phyloP scores from a whole-genome alignment of 2,113 vertebrate genomes.

The Saccopteryx bilineata region DNA sequence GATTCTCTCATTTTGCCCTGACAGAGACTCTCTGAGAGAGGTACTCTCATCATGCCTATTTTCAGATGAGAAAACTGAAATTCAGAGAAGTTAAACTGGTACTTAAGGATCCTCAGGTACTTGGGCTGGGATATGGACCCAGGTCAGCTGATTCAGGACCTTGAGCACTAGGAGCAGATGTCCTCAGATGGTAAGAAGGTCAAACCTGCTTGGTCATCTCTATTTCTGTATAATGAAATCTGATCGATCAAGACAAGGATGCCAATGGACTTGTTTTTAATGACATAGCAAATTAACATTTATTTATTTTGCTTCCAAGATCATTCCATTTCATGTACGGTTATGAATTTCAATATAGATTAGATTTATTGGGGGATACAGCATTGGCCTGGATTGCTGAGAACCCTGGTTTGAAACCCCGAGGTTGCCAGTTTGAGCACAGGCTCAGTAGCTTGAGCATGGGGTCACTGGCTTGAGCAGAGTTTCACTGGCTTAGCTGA shows the following conservation, averaged over 20 bases:
- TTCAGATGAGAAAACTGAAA: not conserved
- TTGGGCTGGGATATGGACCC: not conserved
- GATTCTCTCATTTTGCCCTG: not conserved
- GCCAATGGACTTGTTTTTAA: not conserved
- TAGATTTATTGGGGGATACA: slow-evolving; percentile 1
- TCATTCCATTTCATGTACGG: slow-evolving; percentile 47
- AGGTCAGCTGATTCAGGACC: not conserved
- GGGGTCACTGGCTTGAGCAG: too few species aligned
- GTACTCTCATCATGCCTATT: not conserved
- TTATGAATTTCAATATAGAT: slow-evolving; percentile 49
- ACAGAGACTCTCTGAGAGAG: not conserved
- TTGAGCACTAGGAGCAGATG: not conserved
- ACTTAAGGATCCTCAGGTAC: not conserved
- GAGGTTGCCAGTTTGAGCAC: too few species aligned
- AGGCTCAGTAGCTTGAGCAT: too few species aligned
- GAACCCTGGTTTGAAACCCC: too few species aligned
- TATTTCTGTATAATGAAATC: not conserved
- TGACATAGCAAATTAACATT: slow-evolving; percentile 54
- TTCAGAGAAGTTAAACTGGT: not conserved
- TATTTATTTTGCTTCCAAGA: slow-evolving; percentile 61
- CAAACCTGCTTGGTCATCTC: not conserved
- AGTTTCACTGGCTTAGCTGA: too few species aligned
- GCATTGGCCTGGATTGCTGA: too few species aligned
- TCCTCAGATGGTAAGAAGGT: not conserved
- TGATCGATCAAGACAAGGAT: slow-evolving; percentile 20